Evolutionary conservation across 1,140 invertebrate species (phyloP).

Genomic region (Euwallacea fornicatus): DNA sequence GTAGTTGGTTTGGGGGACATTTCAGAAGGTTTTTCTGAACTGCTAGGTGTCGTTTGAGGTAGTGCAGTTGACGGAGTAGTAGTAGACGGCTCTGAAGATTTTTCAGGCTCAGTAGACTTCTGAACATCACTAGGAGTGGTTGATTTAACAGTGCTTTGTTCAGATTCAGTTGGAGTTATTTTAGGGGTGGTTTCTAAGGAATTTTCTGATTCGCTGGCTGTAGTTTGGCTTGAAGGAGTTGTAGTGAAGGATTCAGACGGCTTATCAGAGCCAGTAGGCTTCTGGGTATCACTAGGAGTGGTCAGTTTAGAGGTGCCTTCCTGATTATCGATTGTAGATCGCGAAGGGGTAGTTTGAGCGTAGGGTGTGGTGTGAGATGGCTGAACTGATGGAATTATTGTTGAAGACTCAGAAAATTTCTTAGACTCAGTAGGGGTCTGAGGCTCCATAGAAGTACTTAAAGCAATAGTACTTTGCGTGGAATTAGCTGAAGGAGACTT

Average conservation of each 20-base stretch:
- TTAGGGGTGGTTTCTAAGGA: constrained; percentile 19
- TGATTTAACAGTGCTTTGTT: not conserved
- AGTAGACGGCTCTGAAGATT: not conserved
- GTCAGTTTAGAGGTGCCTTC: constrained; percentile 10
- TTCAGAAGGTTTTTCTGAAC: constrained; percentile 11
- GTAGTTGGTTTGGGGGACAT: constrained; percentile 17
- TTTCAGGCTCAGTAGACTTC: constrained; percentile 8
- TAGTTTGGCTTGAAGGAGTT: not conserved
- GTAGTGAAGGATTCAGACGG: not conserved
- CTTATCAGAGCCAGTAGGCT: constrained; percentile 5
- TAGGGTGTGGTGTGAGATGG: not conserved
- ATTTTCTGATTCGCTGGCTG: not conserved
- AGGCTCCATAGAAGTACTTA: constrained; percentile 5
- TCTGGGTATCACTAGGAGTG: constrained; percentile 10
- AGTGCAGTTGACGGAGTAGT: not conserved
- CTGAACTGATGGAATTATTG: not conserved
- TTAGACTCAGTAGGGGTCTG: constrained; percentile 3
- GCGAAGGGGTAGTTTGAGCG: constrained; percentile 10
- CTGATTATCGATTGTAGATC: not conserved
- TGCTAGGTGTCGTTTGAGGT: not conserved
- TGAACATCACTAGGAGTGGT: constrained; percentile 1
- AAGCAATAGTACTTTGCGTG: not conserved
- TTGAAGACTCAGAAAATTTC: not conserved
- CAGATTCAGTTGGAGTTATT: constrained; percentile 1
- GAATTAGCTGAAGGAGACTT: not conserved